Conservation (phyloP, 2,797 vertebrate species). For the Lacerta viridis region DNA sequence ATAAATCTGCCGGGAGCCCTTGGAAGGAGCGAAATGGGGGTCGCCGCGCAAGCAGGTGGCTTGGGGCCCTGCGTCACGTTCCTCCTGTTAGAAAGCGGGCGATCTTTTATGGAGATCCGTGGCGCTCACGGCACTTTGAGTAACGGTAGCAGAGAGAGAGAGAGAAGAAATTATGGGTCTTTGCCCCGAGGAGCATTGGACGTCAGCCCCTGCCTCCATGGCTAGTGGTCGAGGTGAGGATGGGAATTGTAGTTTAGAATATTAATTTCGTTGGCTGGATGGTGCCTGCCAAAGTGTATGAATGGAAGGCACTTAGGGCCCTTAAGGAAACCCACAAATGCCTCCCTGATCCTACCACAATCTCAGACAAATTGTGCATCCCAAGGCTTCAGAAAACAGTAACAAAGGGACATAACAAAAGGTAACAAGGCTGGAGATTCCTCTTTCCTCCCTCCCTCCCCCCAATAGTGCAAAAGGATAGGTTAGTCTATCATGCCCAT, state of each 20-base stretch:
- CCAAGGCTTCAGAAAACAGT: not conserved
- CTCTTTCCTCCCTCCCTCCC: too few relatives aligned
- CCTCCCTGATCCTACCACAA: not conserved
- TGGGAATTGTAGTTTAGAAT: not conserved
- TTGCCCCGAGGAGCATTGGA: not conserved
- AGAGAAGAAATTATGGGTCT: not conserved
- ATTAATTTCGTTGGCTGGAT: too few relatives aligned
- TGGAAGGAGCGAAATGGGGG: constrained; percentile 13
- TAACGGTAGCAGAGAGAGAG: not conserved
- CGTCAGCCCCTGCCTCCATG: not conserved
- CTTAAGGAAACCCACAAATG: too few relatives aligned
- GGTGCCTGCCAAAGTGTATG: too few relatives aligned
- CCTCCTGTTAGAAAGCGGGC: not conserved
- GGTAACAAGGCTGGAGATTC: too few relatives aligned
- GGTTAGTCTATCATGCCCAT: not conserved
- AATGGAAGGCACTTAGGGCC: too few relatives aligned
- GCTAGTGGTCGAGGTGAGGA: not conserved
- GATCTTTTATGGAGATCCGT: not conserved
- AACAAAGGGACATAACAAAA: too few relatives aligned
- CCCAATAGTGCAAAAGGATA: not conserved
- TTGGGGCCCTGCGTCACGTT: not conserved
- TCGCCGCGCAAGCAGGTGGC: not conserved
- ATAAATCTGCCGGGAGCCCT: not conserved
- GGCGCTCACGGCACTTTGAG: too few relatives aligned
- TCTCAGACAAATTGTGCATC: not conserved